Conservation (phyloP, 2,113 vertebrate species). For the Psilopogon haemacephalus region DNA sequence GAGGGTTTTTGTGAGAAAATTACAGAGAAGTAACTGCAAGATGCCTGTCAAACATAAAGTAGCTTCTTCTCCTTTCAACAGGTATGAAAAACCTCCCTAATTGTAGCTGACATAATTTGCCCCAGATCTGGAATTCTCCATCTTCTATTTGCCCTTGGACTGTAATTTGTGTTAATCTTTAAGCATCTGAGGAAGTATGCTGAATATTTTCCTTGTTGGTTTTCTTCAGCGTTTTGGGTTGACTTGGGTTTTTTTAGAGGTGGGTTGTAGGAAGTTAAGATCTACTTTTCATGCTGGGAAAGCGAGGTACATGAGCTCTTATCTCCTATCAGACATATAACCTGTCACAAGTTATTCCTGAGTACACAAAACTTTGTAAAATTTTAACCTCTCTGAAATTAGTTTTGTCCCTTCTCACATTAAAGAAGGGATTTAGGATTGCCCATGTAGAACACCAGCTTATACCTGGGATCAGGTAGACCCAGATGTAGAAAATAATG, state of each 20-base stretch:
- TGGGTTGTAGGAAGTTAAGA: neutral
- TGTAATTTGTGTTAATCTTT: neutral
- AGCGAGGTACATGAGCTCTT: constrained; percentile 53
- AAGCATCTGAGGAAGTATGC: neutral
- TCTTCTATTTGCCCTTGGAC: neutral
- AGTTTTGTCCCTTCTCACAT: constrained; percentile 47
- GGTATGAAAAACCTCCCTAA: neutral
- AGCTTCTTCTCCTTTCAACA: neutral
- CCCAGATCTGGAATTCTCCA: neutral
- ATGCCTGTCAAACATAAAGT: neutral
- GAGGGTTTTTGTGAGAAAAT: neutral
- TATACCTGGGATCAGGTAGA: neutral
- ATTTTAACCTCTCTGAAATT: constrained; percentile 73
- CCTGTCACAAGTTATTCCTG: constrained; percentile 43
- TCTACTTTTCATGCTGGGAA: constrained; percentile 51
- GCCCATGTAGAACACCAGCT: constrained; percentile 15
- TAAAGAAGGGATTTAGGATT: constrained; percentile 8
- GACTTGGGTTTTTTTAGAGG: neutral
- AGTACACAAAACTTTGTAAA: constrained; percentile 72
- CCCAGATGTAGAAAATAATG: neutral
- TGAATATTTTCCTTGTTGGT: neutral
- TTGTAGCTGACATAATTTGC: neutral
- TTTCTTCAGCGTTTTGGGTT: neutral
- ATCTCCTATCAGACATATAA: constrained; percentile 66
- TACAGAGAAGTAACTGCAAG: neutral